These are phyloP conservation scores for Tupiocoris notatus DNA, from an alignment of 2,888 invertebrate genomes.

Conservation along the genomic window DNA sequence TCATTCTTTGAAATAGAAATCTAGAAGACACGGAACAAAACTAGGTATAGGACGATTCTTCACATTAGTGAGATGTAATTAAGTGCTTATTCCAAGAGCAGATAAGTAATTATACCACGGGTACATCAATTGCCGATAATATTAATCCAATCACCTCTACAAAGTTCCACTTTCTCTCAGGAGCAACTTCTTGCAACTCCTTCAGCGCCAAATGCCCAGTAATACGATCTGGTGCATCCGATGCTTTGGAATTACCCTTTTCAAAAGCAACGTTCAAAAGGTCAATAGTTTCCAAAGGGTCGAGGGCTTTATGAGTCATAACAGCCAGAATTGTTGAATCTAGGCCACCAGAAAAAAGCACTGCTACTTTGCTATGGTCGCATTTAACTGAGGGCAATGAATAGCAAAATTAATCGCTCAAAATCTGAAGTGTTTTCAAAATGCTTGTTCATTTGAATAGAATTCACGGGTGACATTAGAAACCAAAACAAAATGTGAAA, in stretches of 20 bases:
- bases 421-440: too few species aligned
- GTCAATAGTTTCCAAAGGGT: constrained; percentile 71
- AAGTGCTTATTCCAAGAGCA: too few species aligned
- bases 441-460: too few species aligned
- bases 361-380: constrained; percentile 67
- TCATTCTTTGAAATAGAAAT: constrained; percentile 70
- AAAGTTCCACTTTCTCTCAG: constrained; percentile 77
- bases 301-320: constrained; percentile 70
- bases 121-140: background rate
- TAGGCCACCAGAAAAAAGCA: constrained; percentile 96
- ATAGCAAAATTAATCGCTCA: too few species aligned
- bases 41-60: background rate
- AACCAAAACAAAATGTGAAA: too few species aligned
- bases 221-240: constrained; percentile 74
- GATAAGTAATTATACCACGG: too few species aligned
- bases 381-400: constrained; percentile 54
- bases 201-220: constrained; percentile 70
- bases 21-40: constrained; percentile 50
- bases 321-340: constrained; percentile 91
- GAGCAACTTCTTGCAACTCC: constrained; percentile 69
- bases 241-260: constrained; percentile 51
- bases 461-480: too few species aligned
- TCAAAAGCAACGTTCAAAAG: constrained; percentile 93
- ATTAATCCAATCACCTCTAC: constrained; percentile 59
- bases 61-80: constrained; percentile 17